Evolutionary conservation across 1,140 invertebrate genomes (phyloP).

Genomic region (Rhopalosiphum padi): DNA sequence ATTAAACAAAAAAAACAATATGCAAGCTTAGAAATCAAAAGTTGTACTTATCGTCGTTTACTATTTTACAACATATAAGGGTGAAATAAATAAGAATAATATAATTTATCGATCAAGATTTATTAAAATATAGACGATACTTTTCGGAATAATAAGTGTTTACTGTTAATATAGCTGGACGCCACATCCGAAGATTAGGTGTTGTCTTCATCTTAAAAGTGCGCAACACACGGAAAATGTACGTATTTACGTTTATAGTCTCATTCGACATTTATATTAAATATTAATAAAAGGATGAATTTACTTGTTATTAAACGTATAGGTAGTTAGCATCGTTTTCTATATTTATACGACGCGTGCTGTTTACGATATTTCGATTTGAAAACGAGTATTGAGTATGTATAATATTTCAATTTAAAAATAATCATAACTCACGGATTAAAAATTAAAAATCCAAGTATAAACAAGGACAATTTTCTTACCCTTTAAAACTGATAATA

Average conservation of each 20-base stretch:
- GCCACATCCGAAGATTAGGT: not conserved
- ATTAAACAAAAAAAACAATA: not conserved
- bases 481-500: not conserved
- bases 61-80: not conserved
- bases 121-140: not conserved
- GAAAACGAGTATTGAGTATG: not conserved
- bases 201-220: not conserved
- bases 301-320: not conserved
- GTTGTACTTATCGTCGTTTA: not conserved
- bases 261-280: not conserved
- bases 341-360: not conserved
- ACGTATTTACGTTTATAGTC: not conserved
- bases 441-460: not conserved
- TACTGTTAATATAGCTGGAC: not conserved
- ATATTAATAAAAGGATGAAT: not conserved
- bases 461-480: not conserved
- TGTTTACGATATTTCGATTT: not conserved
- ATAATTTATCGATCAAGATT: not conserved
- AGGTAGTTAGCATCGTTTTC: not conserved
- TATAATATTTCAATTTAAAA: not conserved
- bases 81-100: not conserved
- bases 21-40: not conserved
- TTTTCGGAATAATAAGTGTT: not conserved
- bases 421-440: not conserved
- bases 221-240: not conserved